Percentiles rank a stretch among this genome's conserved stretches.
phyloP scores from a whole-genome alignment of 2,888 invertebrate genomes.

The Pristionchus maxplancki region DNA sequence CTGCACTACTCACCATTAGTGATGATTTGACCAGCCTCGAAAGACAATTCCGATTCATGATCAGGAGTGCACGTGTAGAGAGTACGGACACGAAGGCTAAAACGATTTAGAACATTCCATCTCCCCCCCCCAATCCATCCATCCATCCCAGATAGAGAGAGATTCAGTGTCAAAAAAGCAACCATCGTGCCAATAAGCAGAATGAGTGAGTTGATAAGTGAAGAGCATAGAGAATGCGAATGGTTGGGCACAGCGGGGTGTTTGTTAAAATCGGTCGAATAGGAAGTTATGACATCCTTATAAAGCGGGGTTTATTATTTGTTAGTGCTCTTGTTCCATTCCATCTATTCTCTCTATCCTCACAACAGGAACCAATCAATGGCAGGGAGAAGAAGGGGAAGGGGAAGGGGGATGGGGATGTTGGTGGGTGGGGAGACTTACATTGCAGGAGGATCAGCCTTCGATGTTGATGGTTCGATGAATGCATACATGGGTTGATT shows the following conservation, averaged over 20 bases:
- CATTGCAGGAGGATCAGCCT: not conserved
- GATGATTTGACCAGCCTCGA: slow-evolving; percentile 98
- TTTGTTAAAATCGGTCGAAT: not conserved
- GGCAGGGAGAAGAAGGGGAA: not conserved
- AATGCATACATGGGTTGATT: not conserved
- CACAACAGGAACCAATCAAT: not conserved
- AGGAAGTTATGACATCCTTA: not conserved
- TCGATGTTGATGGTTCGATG: not conserved
- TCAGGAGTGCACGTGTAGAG: slow-evolving; percentile 96
- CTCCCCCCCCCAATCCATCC: no score
- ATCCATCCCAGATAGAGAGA: no score
- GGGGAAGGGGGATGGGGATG: not conserved
- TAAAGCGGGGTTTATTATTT: not conserved
- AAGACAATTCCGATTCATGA: slow-evolving; percentile 95
- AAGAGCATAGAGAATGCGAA: no score
- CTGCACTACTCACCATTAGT: slow-evolving; percentile 87
- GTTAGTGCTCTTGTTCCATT: not conserved
- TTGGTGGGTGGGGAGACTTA: not conserved
- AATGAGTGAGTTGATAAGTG: no score
- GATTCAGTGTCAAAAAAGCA: no score
- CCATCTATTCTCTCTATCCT: not conserved
- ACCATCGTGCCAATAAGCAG: no score
- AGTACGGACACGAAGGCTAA: slow-evolving; percentile 87
- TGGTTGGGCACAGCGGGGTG: no score
- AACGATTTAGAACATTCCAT: slow-evolving; percentile 49